Conservation (phyloP, 2,888 invertebrate genomes). For the Diarsia dahlii region DNA sequence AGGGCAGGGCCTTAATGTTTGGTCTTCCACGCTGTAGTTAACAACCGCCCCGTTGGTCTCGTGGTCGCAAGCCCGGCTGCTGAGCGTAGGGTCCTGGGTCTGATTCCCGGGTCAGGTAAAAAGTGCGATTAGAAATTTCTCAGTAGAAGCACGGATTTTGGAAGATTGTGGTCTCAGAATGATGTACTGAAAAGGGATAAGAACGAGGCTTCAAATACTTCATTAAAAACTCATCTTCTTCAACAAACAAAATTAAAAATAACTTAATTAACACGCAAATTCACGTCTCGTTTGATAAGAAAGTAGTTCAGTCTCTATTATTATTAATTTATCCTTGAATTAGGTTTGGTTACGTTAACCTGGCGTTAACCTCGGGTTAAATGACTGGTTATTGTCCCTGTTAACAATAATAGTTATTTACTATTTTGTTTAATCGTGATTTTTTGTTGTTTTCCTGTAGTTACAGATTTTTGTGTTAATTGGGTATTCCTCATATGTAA, state of each 20-base stretch:
- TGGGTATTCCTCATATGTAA: not conserved
- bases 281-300: slow-evolving; percentile 37
- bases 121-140: too few species aligned
- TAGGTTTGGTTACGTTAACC: slow-evolving; percentile 41
- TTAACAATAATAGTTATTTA: slow-evolving; percentile 7
- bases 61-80: too few species aligned
- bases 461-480: not conserved
- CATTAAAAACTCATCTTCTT: not conserved
- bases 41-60: too few species aligned
- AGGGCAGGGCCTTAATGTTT: too few species aligned
- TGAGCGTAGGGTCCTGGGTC: too few species aligned
- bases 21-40: too few species aligned
- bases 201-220: too few species aligned
- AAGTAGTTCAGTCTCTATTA: slow-evolving; percentile 15
- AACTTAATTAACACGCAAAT: slow-evolving; percentile 10
- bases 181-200: too few species aligned
- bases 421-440: slow-evolving; percentile 3
- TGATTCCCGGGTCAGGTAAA: too few species aligned
- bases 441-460: not conserved
- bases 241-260: not conserved
- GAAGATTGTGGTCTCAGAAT: too few species aligned
- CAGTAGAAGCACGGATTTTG: too few species aligned
- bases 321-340: slow-evolving; percentile 36
- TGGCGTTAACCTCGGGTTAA: slow-evolving; percentile 23
- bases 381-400: slow-evolving; percentile 18